These are phyloP conservation scores for Castor canadensis DNA, from an alignment of 2,113 vertebrate genomes.

Conservation along the genomic window DNA sequence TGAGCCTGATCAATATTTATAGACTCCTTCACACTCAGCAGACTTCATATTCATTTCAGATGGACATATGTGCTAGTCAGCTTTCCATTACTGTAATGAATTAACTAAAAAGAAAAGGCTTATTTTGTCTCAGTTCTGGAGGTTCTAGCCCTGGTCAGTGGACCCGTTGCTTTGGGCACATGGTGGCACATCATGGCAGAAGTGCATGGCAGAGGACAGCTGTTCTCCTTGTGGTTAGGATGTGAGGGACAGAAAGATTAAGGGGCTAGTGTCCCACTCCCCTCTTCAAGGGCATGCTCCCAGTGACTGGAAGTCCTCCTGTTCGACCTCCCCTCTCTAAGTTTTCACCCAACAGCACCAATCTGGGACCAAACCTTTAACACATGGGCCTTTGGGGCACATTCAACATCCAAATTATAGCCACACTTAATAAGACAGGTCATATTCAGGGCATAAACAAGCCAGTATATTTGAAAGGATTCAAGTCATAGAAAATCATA, in stretches of 20 bases:
- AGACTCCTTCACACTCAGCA: background rate
- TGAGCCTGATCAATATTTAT: background rate
- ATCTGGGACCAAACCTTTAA: background rate
- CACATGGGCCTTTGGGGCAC: background rate
- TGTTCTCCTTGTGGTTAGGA: background rate
- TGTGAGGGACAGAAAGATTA: background rate
- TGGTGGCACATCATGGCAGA: too few species aligned
- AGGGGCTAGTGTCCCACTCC: too few species aligned
- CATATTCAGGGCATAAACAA: background rate
- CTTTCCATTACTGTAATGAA: background rate
- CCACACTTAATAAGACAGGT: background rate
- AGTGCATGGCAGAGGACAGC: background rate
- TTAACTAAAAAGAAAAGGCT: background rate
- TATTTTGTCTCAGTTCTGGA: too few species aligned
- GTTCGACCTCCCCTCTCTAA: background rate
- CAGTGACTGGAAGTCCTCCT: background rate
- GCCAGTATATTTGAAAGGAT: background rate
- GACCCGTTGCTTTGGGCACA: background rate
- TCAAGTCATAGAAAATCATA: background rate
- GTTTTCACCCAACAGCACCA: background rate
- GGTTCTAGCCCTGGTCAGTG: too few species aligned
- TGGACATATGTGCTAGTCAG: background rate
- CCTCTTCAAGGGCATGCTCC: background rate
- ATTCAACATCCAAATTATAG: background rate
- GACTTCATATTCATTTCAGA: background rate